Evolutionary conservation across 2,797 vertebrate species (phyloP), one percentile per base, ranked within the genome.

Genomic region (Pelodytes ibericus): DNA sequence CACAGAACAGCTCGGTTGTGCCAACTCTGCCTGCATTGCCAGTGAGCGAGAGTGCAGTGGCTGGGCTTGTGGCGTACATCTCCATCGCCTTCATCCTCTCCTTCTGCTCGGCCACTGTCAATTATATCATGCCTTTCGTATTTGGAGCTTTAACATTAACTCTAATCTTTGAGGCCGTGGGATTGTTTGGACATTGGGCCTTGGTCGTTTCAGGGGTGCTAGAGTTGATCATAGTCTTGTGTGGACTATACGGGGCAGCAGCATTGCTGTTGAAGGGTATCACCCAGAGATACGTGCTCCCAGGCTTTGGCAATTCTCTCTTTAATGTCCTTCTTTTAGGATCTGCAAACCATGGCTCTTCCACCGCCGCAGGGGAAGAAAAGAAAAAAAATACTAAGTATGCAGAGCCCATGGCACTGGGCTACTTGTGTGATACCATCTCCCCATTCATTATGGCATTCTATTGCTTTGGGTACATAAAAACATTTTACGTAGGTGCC

Each of bases 341-440:
- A 0, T 92, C 93, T 0, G 79, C 87, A 6, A 94, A 87, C 79
- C 87, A 86, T n/a, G 75, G 80, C 74, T 91, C 82, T 26, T 82
- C 91, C 29, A 89, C 92, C 60, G 89, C 83, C 62, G 72, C 85
- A 2, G 93, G 91, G 29, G 90, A 95, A 62, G 94, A 95, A 64
- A 95, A 95, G 80, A 95, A 95, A 73, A 96, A 95, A 86, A 96
- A 96, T 79, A 96, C 95, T 0, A 96, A 96, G 78, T 96, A 96
- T 0, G 95, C 94, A 0, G 95, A 97, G 82, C 94, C 95, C 1
- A 94, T 95, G 93, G 95, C 95, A 0, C 86, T 96, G 51, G 92
- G 93, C 39, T 94, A 93, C 83, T 91, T 96, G 85, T 94, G 94
- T 0, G 91, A 95, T 60, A 92, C 93, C 0, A 39, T 95, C 53